A percentile compares a stretch with the other conserved stretches of the same genome.
phyloP scores from a whole-genome alignment of 2,113 vertebrate genomes.

The Grallaria varia region DNA sequence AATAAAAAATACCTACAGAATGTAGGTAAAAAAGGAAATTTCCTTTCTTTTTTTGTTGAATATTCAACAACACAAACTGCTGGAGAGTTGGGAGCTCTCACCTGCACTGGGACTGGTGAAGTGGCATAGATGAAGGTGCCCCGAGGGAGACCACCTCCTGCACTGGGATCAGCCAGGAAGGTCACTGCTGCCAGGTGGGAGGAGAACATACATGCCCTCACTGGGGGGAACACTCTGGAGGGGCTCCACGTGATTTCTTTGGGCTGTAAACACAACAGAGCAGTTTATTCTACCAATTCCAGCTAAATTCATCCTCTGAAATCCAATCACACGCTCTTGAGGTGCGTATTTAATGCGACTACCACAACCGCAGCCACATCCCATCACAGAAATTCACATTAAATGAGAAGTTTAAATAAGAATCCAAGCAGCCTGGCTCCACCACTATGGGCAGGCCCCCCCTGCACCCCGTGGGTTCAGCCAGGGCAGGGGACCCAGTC shows the following conservation, averaged over 20 bases:
- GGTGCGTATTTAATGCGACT: background rate
- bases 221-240: slow-evolving; percentile 91
- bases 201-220: slow-evolving; percentile 98
- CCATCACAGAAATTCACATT: background rate
- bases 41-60: background rate
- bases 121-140: slow-evolving; percentile 97
- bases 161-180: slow-evolving; percentile 95
- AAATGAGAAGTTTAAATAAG: background rate
- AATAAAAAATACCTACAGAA: background rate
- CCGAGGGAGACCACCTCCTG: slow-evolving; percentile 92
- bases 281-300: background rate
- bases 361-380: too few species aligned
- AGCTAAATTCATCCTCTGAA: background rate
- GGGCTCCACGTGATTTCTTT: slow-evolving; percentile 97
- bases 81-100: slow-evolving; percentile 20
- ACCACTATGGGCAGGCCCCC: background rate
- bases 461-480: background rate
- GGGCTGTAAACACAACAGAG: slow-evolving; percentile 74
- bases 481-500: background rate
- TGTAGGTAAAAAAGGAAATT: background rate
- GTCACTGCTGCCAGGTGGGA: slow-evolving; percentile 93
- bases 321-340: background rate
- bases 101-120: slow-evolving; percentile 92
- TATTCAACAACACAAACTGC: background rate
- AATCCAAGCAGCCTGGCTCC: background rate